Conservation (phyloP, 2,113 vertebrate species). For the Zosterops pallidus region DNA sequence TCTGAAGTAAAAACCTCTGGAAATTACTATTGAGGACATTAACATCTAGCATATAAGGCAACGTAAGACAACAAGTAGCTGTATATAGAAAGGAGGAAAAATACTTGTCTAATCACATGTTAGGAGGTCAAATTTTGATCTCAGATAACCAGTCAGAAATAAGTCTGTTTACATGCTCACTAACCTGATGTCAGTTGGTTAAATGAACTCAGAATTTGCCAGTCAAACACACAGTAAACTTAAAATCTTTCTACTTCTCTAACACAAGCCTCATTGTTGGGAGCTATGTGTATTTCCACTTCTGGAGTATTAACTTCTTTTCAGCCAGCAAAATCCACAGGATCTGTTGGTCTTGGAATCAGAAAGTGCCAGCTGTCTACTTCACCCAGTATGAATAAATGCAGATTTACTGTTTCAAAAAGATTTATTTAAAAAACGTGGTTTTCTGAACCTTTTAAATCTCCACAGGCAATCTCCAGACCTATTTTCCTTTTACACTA, state of each 20-base stretch:
- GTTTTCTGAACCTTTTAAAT: background rate
- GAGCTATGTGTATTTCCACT: slow-evolving; percentile 10
- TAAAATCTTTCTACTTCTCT: background rate
- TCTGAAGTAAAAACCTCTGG: background rate
- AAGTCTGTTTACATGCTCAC: background rate
- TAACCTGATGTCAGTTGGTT: background rate
- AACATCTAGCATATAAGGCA: background rate
- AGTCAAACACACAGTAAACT: background rate
- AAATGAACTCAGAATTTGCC: background rate
- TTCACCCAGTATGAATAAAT: slow-evolving; percentile 19
- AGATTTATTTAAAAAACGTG: background rate
- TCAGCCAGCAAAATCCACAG: background rate
- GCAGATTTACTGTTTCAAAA: slow-evolving; percentile 45
- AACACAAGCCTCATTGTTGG: background rate
- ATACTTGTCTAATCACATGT: background rate
- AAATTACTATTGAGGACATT: background rate
- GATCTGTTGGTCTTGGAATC: slow-evolving; percentile 52
- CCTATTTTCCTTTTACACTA: background rate
- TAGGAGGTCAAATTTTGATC: background rate
- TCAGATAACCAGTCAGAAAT: background rate
- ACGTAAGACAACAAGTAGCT: background rate
- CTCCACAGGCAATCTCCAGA: background rate
- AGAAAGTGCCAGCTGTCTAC: slow-evolving; percentile 46
- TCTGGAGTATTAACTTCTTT: slow-evolving; percentile 21
- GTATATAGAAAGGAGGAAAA: background rate